phyloP scores from a whole-genome alignment of 2,113 vertebrate genomes.

The Oreocharis arfaki region DNA sequence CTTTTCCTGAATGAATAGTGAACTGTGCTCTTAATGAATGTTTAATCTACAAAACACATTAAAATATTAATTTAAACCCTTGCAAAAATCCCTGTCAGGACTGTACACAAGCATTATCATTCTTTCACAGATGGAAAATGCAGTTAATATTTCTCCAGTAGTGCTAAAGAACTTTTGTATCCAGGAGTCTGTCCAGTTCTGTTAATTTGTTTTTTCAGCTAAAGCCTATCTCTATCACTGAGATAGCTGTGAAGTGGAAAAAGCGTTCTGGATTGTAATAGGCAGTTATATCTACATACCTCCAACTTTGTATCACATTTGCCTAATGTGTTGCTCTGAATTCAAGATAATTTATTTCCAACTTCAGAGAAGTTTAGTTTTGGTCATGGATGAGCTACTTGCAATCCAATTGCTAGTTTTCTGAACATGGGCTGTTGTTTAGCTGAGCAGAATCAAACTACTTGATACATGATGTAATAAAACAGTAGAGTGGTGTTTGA shows the following conservation, averaged over 20 bases:
- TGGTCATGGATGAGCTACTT: slow-evolving; percentile 26
- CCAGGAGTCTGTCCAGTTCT: neutral
- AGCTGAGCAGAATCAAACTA: neutral
- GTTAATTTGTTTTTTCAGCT: neutral
- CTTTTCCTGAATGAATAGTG: neutral
- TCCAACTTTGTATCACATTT: neutral
- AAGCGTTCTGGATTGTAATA: neutral
- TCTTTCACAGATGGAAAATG: slow-evolving; percentile 20
- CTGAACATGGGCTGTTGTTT: slow-evolving; percentile 11
- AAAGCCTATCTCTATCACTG: neutral
- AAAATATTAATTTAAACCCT: slow-evolving; percentile 12
- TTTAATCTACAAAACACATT: neutral
- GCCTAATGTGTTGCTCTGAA: slow-evolving; percentile 14
- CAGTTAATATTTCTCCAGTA: neutral
- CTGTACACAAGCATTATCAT: neutral
- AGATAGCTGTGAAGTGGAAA: slow-evolving; percentile 6
- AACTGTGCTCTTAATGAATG: neutral
- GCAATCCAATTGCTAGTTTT: slow-evolving; percentile 29
- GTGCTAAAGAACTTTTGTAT: neutral
- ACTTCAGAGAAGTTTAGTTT: slow-evolving; percentile 28
- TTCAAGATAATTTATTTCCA: slow-evolving; percentile 40
- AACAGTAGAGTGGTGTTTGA: neutral
- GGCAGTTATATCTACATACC: neutral
- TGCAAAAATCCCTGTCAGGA: neutral
- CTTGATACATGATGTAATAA: neutral